A percentile compares a stretch with the other conserved stretches of the same genome.
These are phyloP conservation scores for Clinocottus analis DNA, from an alignment of 2,113 vertebrate species.

Conservation along the genomic window DNA sequence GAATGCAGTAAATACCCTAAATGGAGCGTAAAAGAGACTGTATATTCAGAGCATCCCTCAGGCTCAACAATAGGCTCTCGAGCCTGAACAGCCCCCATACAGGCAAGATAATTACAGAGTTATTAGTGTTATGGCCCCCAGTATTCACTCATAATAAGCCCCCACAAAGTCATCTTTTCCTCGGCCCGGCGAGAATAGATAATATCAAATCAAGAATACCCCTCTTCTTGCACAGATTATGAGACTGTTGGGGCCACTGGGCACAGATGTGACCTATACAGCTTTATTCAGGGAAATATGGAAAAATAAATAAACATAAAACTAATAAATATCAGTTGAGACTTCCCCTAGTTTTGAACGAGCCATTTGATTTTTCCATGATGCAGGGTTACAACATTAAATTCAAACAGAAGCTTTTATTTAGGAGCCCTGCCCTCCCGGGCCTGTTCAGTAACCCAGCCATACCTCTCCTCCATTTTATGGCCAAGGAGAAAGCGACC, in stretches of 20 bases:
- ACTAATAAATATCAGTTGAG: background rate
- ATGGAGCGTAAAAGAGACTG: background rate
- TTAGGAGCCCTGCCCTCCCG: background rate
- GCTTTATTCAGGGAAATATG: background rate
- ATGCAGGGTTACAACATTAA: background rate
- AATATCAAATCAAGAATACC: background rate
- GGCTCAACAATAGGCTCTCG: background rate
- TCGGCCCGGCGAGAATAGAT: background rate
- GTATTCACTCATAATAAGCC: slow-evolving; percentile 12
- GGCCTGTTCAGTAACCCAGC: slow-evolving; percentile 1
- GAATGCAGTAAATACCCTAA: background rate
- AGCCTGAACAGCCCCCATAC: slow-evolving; percentile 5
- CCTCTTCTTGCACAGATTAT: background rate
- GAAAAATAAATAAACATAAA: background rate
- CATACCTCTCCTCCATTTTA: background rate
- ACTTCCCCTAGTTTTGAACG: background rate
- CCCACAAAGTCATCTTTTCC: background rate
- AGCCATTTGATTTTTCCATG: background rate
- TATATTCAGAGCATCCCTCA: background rate
- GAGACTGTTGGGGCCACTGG: background rate
- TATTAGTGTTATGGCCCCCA: slow-evolving; percentile 2
- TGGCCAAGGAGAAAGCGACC: background rate
- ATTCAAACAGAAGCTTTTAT: background rate
- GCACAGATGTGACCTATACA: background rate
- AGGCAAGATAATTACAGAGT: slow-evolving; percentile 2